Conservation (phyloP, 2,113 vertebrate genomes). For the Campylomormyrus numenius region DNA sequence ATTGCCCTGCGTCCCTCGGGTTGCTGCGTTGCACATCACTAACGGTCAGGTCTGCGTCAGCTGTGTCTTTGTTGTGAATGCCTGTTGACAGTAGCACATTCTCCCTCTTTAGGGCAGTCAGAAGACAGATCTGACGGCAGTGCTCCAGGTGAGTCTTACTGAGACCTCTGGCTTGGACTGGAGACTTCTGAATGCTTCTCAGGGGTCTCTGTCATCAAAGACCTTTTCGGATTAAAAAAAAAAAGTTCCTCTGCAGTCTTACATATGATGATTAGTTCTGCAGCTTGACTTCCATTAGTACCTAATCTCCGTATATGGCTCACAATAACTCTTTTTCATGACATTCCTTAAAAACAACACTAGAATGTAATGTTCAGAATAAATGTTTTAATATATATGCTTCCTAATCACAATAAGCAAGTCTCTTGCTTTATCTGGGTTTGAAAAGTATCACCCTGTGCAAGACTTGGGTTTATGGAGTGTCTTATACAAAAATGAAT, state of each 20-base stretch:
- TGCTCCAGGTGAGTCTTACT: constrained; percentile 66
- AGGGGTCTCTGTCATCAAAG: not conserved
- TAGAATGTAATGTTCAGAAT: not conserved
- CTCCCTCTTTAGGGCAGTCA: constrained; percentile 67
- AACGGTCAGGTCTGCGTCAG: not conserved
- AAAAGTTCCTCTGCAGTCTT: not conserved
- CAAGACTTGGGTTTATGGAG: not conserved
- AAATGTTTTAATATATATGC: not conserved
- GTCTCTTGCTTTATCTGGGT: not conserved
- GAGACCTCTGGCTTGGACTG: constrained; percentile 28
- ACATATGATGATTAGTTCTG: not conserved
- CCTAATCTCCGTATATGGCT: not conserved
- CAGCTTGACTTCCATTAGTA: not conserved
- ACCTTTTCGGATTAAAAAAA: not conserved
- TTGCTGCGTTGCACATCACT: not conserved
- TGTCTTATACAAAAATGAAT: not conserved
- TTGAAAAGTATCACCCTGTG: not conserved
- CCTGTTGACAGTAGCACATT: constrained; percentile 26
- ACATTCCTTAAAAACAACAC: not conserved
- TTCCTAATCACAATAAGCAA: not conserved
- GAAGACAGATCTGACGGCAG: constrained; percentile 67
- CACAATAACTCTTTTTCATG: not conserved
- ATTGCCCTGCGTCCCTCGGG: not conserved
- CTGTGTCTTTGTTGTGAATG: not conserved
- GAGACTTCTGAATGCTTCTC: not conserved